phyloP scores from a whole-genome alignment of 1,140 invertebrate genomes.

The Magallana angulata region DNA sequence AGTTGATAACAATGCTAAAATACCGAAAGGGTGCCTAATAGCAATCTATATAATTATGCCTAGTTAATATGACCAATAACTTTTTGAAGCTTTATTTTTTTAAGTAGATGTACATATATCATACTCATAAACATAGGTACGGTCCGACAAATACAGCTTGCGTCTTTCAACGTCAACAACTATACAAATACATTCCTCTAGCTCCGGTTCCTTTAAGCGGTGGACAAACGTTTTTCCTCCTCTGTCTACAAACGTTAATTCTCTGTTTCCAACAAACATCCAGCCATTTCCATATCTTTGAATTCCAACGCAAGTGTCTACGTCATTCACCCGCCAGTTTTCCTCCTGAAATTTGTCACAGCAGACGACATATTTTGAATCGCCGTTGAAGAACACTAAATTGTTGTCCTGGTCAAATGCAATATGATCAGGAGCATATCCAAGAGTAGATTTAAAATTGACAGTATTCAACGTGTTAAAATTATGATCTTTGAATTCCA shows the following conservation, averaged over 20 bases:
- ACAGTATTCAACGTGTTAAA: neutral
- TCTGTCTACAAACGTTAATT: neutral
- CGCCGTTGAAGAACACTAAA: neutral
- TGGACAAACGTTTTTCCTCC: neutral
- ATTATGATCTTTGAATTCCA: neutral
- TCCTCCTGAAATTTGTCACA: slow-evolving; percentile 9
- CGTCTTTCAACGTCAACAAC: neutral
- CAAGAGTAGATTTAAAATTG: neutral
- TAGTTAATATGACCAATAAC: neutral
- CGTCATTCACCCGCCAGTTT: neutral
- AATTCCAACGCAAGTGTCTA: neutral
- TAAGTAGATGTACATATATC: neutral
- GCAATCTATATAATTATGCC: neutral
- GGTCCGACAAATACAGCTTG: neutral
- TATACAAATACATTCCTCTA: neutral
- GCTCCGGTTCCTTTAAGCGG: neutral
- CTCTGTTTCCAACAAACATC: neutral
- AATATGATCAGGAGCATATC: neutral
- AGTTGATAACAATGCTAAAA: too few species aligned
- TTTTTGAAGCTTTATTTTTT: neutral
- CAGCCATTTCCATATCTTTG: neutral
- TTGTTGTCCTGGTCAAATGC: neutral
- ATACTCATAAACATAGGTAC: neutral
- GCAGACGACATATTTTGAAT: neutral
- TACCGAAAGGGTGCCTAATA: neutral